phyloP scores from a whole-genome alignment of 2,113 vertebrate genomes.

The Axis porcinus region DNA sequence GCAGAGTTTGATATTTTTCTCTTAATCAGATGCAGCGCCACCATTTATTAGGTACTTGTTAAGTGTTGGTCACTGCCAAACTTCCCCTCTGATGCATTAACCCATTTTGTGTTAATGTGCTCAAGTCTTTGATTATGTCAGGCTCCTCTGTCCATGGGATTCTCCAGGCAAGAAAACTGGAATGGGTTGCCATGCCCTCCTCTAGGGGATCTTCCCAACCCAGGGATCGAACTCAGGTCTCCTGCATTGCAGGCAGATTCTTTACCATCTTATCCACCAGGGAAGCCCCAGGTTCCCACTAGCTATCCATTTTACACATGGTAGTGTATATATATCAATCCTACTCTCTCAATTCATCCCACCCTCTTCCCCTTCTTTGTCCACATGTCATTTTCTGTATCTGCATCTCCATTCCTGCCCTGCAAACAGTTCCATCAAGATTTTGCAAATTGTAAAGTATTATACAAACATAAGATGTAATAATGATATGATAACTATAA shows the following conservation, averaged over 20 bases:
- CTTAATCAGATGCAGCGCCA: background rate
- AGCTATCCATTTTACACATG: background rate
- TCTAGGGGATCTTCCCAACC: background rate
- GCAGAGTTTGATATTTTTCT: background rate
- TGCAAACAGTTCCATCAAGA: background rate
- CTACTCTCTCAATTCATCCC: background rate
- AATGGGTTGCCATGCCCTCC: background rate
- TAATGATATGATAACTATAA: background rate
- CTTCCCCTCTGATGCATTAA: no score
- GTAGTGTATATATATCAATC: background rate
- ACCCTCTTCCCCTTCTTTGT: background rate
- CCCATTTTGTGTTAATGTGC: background rate
- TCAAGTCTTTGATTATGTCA: background rate
- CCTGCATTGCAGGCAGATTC: background rate
- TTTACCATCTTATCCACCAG: background rate
- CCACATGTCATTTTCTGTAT: background rate
- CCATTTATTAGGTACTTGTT: background rate
- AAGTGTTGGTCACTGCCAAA: background rate
- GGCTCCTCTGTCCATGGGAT: background rate
- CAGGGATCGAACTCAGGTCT: background rate
- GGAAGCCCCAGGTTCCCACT: background rate
- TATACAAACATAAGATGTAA: background rate
- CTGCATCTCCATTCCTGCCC: background rate
- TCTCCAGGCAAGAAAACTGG: background rate
- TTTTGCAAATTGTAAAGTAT: background rate